phyloP scores from a whole-genome alignment of 2,113 vertebrate species.

The Urocitellus parryii region DNA sequence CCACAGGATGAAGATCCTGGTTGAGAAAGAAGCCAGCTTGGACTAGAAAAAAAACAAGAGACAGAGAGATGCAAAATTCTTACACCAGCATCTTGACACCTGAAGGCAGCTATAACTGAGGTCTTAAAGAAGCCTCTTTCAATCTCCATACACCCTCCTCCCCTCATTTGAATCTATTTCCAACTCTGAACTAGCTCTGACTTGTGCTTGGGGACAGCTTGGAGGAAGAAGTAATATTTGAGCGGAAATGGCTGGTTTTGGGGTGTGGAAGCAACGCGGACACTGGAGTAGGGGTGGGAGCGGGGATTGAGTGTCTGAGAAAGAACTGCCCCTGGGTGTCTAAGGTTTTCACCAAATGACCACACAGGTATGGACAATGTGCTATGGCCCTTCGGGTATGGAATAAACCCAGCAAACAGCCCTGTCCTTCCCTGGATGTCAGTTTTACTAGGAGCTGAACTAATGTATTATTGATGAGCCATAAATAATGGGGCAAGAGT shows the following conservation, averaged over 20 bases:
- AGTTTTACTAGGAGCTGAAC: conserved; percentile 28
- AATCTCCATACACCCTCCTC: background rate
- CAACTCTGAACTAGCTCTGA: background rate
- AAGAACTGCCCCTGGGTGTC: background rate
- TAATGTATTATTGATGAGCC: conserved; percentile 78
- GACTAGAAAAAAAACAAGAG: background rate
- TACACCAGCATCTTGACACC: background rate
- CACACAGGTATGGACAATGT: background rate
- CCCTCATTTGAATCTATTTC: background rate
- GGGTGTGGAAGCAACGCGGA: background rate
- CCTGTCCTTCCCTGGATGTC: background rate
- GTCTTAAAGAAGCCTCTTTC: background rate
- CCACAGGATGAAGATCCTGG: background rate
- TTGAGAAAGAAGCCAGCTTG: background rate
- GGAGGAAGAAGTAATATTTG: background rate
- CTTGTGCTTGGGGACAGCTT: background rate
- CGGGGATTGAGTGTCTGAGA: background rate
- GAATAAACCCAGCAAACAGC: conserved; percentile 61
- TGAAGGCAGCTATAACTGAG: background rate
- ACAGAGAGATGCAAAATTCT: background rate
- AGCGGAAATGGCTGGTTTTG: background rate
- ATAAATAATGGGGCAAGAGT: conserved; percentile 65
- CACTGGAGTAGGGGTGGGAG: background rate
- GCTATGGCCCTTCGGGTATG: background rate
- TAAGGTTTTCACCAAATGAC: conserved; percentile 15